Evolutionary conservation across 2,888 invertebrate genomes (phyloP), one percentile per base, ranked within the genome.

Genomic region (Thera obeliscata): DNA sequence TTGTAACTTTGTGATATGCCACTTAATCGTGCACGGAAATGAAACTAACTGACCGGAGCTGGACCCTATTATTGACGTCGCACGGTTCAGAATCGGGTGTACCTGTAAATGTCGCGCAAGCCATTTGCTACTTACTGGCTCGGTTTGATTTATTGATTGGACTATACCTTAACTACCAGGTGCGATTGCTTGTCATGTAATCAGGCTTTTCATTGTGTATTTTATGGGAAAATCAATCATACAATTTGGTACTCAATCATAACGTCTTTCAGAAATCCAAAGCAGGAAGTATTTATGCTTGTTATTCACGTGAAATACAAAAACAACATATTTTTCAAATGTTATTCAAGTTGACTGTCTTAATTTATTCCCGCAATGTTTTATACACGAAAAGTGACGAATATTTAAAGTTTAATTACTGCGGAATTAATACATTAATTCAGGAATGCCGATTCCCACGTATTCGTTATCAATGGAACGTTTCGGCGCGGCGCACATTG

Each of bases 1-100:
- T 83, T 83, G 84, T 84, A 81, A 79, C 76, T 76, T 66, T 68
- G 73, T 66, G 67, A 66, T 69, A 70, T 65, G 61, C 66, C 66
- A 71, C 70, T 71, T 71, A 70, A 66, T 65, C 68, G 66, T 70
- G 56, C 59, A 56, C 58, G 67, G 66, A 70, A 69, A 61, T 61
- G 11, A 41, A 54, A 49, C 48, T 49, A 56, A 56, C 60, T 61
- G 65, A 65, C 56, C 60, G 43, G 60, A 5, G 50, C n/a, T 43
- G n/a, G 48, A 60, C 65, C 55, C 41, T 65, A 50, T 64, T 9
- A 41, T 3, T 55, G 9, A 54, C 9, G 12, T 7, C 49, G 54
- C 36, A 67, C 7, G 54, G 67, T 49, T 64, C 49, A 57, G 50
- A 67, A 52, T 64, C 35, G 56, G 38, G 11, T 67, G 59, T 22